Percentiles rank a stretch among this genome's conserved stretches.
phyloP scores from a whole-genome alignment of 2,888 invertebrate species.

The Chelonus formosanus region DNA sequence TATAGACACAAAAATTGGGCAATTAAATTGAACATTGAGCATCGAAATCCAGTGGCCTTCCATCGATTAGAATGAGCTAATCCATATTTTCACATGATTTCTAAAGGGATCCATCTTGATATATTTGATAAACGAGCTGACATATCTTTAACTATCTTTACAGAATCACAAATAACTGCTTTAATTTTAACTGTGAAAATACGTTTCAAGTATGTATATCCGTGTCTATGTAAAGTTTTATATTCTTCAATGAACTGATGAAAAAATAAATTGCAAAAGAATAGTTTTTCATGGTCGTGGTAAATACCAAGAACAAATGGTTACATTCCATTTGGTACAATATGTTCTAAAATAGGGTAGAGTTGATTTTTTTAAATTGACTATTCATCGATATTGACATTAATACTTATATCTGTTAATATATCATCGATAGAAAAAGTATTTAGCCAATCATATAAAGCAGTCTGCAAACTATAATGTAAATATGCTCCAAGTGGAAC shows the following conservation, averaged over 20 bases:
- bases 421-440: too few species aligned
- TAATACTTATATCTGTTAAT: too few species aligned
- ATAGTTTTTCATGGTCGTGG: constrained; percentile 13
- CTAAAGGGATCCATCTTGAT: constrained; percentile 38
- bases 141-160: constrained; percentile 17
- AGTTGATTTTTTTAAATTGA: too few species aligned
- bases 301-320: constrained; percentile 19
- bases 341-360: constrained; percentile 7
- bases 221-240: neutral
- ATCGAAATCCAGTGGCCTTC: constrained; percentile 33
- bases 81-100: constrained; percentile 46
- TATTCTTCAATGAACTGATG: constrained; percentile 18
- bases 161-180: constrained; percentile 46
- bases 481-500: too few species aligned
- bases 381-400: too few species aligned
- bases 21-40: too few species aligned
- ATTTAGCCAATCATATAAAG: too few species aligned
- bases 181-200: constrained; percentile 8
- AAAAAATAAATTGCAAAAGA: constrained; percentile 5
- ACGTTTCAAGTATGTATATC: neutral
- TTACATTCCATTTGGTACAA: constrained; percentile 5
- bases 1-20: too few species aligned
- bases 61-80: constrained; percentile 29
- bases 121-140: constrained; percentile 23
- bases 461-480: too few species aligned